Evolutionary conservation across 2,797 vertebrate genomes (phyloP), one percentile per base, ranked within the genome.

Genomic region (Falco berigora): DNA sequence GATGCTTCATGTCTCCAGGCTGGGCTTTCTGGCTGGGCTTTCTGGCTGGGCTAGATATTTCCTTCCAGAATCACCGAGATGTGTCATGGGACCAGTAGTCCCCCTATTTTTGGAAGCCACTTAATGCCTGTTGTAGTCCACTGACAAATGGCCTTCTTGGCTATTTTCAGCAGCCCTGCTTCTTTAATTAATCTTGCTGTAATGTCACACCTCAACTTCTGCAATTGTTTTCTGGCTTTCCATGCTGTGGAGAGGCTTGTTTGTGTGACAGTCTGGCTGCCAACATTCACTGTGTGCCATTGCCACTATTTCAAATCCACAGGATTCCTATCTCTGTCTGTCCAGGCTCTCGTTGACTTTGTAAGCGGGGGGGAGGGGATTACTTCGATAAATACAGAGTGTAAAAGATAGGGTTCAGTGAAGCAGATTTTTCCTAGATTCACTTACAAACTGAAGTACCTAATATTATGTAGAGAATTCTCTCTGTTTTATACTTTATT

Each of bases 121-220:
- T 80, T 89, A 82, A 74, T 80, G 75, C 50, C 34, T 74, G 21
- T 80, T 91, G 53, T 80, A 83, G 90, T 83, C 80, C 72, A 66
- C 74, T 89, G 81, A 89, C 75, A 97, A 96, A 92, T 79, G 53
- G 52, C 50, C 8, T 14, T 13, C 32, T 67, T 75, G 34, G 49
- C 79, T 92, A 38, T 92, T 94, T 84, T 90, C 78, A 92, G 52
- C 14, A 5, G 63, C 38, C 18, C 73, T 76, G 14, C 40, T 89
- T 94, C 74, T 92, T 90, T 82, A 89, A 94, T 95, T 89, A 87
- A 92, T 86, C 53, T 89, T 86, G 30, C 53, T 87, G 34, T 91
- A 89, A 91, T 78, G 66, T 87, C 90, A 83, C 84, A 85, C 61
- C 86, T 95, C 86, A 69, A 32, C 34, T 95, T 94, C 67, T 92